Conservation (phyloP, 1,140 invertebrate genomes). For the Drosophila saltans region DNA sequence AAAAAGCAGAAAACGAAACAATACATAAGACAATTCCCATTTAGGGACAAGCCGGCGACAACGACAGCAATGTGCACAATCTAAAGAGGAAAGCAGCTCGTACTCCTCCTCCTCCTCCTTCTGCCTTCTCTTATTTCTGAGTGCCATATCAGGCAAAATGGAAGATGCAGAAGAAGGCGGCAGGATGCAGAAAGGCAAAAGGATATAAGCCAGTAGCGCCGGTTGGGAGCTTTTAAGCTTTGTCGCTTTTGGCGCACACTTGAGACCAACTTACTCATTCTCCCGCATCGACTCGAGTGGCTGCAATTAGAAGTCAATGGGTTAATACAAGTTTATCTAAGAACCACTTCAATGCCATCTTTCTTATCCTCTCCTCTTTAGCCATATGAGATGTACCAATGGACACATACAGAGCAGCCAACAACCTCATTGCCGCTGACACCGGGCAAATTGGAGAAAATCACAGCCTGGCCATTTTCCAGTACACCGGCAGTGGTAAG, state of each 20-base stretch:
- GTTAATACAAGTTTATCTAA: slow-evolving; percentile 45
- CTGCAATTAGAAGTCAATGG: slow-evolving; percentile 69
- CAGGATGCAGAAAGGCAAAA: neutral
- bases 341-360: slow-evolving; percentile 1
- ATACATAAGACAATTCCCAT: slow-evolving; percentile 32
- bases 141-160: slow-evolving; percentile 14
- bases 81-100: slow-evolving; percentile 30
- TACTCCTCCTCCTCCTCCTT: neutral
- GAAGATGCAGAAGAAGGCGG: neutral
- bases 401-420: slow-evolving; percentile 90
- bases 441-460: slow-evolving; percentile 87
- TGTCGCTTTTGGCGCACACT: slow-evolving; percentile 52
- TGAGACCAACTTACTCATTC: slow-evolving; percentile 48
- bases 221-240: slow-evolving; percentile 61
- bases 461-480: slow-evolving; percentile 74
- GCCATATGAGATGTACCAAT: slow-evolving; percentile 95
- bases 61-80: slow-evolving; percentile 46
- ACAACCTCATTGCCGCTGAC: slow-evolving; percentile 87
- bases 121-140: slow-evolving; percentile 15
- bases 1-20: slow-evolving; percentile 18
- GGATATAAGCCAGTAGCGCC: slow-evolving; percentile 16
- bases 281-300: slow-evolving; percentile 33
- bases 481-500: slow-evolving; percentile 56
- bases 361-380: slow-evolving; percentile 81
- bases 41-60: slow-evolving; percentile 35